Evolutionary conservation across 2,113 vertebrate species (phyloP), one percentile per base, ranked within the genome.

Genomic region (Carassius gibelio): DNA sequence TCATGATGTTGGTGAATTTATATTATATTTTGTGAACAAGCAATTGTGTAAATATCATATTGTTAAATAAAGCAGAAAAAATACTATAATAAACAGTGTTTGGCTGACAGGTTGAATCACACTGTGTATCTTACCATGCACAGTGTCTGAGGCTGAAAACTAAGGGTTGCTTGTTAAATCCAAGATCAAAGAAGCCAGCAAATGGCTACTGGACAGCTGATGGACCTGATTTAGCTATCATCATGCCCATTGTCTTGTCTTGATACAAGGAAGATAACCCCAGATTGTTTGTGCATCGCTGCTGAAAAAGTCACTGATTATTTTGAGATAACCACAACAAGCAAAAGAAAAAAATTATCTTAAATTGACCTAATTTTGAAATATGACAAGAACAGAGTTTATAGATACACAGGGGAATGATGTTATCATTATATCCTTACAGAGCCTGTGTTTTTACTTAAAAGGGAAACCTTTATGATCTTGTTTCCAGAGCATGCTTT

Each of bases 201-300:
- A 69, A 82, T 71, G 34, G 48, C 50, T 72, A 59, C 79, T 57
- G 68, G 13, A 72, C 68, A 55, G 50, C 81, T 83, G 66, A 72
- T 82, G 81, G 81, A 23, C 26, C 50, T 82, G 30, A 72, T 59
- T 42, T 72, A 59, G 34, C 68, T 59, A 72, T 83, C 66, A 72
- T 83, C 81, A 52, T 81, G 79, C 3, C 30, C 10, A 23, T 72
- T 82, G 30, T 82, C 80, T 55, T 82, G 45, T 34, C 80, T 36
- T 55, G 66, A 82, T 57, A 72, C 48, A 57, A 82, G 66, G 26
- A 38, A n/a, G 19, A 82, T 72, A 42, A 14, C 10, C 66, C 11
- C 1, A 57, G 68, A 72, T 55, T 74, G 23, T 48, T 45, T 17
- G 45, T 82, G 81, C 23, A 21, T 72, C 3, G 14, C 34, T 23